phyloP scores from a whole-genome alignment of 2,113 vertebrate species.

The Cebidichthys violaceus region DNA sequence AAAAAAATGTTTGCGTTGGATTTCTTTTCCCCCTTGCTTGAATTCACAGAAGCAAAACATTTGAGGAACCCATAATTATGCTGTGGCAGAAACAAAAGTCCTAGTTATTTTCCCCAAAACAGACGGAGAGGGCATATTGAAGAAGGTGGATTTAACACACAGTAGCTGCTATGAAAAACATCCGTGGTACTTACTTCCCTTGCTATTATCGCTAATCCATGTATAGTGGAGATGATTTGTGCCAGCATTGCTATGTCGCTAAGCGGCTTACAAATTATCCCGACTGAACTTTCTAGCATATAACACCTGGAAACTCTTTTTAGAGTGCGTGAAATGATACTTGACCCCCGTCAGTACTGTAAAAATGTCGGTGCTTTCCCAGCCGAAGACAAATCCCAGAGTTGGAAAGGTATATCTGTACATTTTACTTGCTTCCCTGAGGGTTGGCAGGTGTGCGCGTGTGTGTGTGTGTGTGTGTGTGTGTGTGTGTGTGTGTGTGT shows the following conservation, averaged over 20 bases:
- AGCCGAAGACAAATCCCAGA: not conserved
- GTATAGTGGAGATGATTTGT: constrained; percentile 45
- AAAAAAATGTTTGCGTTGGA: constrained; percentile 70
- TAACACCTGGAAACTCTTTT: constrained; percentile 21
- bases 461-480: constrained; percentile 32
- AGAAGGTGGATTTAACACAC: constrained; percentile 58
- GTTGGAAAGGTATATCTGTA: constrained; percentile 16
- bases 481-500: constrained; percentile 25
- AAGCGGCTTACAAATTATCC: constrained; percentile 48
- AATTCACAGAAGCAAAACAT: constrained; percentile 74
- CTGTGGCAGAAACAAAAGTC: constrained; percentile 54
- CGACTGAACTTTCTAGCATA: constrained; percentile 19
- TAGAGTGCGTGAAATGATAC: not conserved
- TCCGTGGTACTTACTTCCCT: constrained; percentile 21
- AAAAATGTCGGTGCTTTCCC: constrained; percentile 31
- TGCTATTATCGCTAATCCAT: constrained; percentile 59
- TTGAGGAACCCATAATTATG: constrained; percentile 77
- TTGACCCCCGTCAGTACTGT: constrained; percentile 24
- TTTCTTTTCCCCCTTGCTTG: constrained; percentile 40
- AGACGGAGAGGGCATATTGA: constrained; percentile 68
- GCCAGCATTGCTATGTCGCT: constrained; percentile 39
- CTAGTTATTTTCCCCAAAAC: constrained; percentile 71
- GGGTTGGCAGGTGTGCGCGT: constrained; percentile 31
- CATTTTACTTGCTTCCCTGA: constrained; percentile 24
- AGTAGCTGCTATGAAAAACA: constrained; percentile 57